Evolutionary conservation across 2,888 invertebrate genomes (phyloP), one percentile per base, ranked within the genome.

Genomic region (Amaurobius ferox): DNA sequence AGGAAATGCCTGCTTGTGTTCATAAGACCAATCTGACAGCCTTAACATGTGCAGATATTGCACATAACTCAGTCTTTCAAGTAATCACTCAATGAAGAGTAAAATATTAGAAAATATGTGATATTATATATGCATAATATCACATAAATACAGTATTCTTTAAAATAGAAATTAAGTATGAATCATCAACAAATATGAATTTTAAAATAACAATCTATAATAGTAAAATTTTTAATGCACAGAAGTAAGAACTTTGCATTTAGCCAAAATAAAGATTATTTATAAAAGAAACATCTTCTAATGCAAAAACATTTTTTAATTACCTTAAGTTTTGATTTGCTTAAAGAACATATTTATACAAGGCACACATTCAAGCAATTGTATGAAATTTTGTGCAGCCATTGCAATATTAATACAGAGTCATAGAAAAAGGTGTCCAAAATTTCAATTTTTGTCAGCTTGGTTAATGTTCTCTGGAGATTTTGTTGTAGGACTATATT

Each of bases 1-100:
- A 29, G 30, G 29, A 62, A 71, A 55, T 67, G 26, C 62, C 72
- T 32, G 67, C 28, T 66, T 79, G 71, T 79, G 71, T 72, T 66
- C 66, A 79, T 79, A 26, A 28, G 61, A 72, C 35, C 71, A 55
- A 72, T 48, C 32, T 55, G 28, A 55, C 66, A 72, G 72, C 35
- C 79, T 72, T 73, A 71, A 32, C 5, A 66, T 48, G 79, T 66
- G 66, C 55, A 39, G 13, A 23, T n/a, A 16, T 26, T 48, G 66
- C 70, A 62, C 78, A 77, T 44, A 13, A 70, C 44, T 61, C 13
- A 28, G 61, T 32, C 48, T 68, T 70, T 78, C 35, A 26, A 11
- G 28, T 70, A 44, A 26, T 11, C n/a, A 30, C 29, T 71, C 7
- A 48, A 23, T 1, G 6, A 35, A 73, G 19, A 32, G 32, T 26